Conservation (phyloP, 1,140 invertebrate genomes). For the Procambarus clarkii region DNA sequence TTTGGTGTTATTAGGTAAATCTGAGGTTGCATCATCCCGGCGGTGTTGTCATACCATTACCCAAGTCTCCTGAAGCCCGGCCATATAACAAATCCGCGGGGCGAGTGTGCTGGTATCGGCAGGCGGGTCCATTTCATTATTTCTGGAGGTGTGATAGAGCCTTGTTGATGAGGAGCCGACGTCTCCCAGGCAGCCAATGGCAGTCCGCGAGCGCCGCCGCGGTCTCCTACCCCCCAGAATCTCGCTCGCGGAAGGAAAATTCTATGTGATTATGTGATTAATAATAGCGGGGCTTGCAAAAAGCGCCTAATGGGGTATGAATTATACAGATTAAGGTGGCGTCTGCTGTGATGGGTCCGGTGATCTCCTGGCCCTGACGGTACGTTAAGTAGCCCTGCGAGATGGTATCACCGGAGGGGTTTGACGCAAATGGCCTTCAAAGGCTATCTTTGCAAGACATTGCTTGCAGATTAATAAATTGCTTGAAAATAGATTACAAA, state of each 20-base stretch:
- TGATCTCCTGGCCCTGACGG: not conserved
- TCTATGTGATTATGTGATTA: not conserved
- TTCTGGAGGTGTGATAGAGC: not conserved
- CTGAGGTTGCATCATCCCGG: constrained; percentile 6
- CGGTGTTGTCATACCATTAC: constrained; percentile 3
- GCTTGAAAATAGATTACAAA: too few species aligned
- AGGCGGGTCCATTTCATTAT: constrained; percentile 12
- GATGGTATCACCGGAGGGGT: too few species aligned
- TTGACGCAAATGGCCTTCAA: too few species aligned
- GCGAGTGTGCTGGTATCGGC: constrained; percentile 13
- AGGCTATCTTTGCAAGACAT: too few species aligned
- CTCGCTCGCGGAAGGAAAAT: not conserved
- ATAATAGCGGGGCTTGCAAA: not conserved
- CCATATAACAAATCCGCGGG: not conserved
- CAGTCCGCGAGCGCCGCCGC: not conserved
- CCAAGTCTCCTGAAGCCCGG: constrained; percentile 2
- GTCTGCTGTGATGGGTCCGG: not conserved
- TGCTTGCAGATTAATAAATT: too few species aligned
- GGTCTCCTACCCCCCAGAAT: not conserved
- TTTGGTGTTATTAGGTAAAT: not conserved
- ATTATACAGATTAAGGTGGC: not conserved
- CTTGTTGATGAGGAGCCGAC: not conserved
- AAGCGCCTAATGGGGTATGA: constrained; percentile 3
- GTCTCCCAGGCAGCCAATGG: not conserved
- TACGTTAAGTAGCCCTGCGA: not conserved